A percentile compares a stretch with the other conserved stretches of the same genome.
Evolutionary conservation across 2,113 vertebrate genomes (phyloP).

Genomic region (Danio rerio): GRCz12tu NC_133196.1:31952001-31952500

Average conservation of each 20-base stretch:
- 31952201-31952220: not conserved
- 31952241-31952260: not conserved
- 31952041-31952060: not conserved
- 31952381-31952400: too few species aligned
- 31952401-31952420: too few species aligned
- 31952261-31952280: not conserved
- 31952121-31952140: not conserved
- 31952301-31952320: not conserved
- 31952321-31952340: too few species aligned
- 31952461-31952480: too few species aligned
- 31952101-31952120: not conserved
- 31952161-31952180: not conserved
- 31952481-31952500: too few species aligned
- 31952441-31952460: too few species aligned
- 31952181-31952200: not conserved
- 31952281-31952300: not conserved
- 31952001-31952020: not conserved
- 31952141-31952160: not conserved
- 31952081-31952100: not conserved
- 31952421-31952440: too few species aligned
- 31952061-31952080: not conserved
- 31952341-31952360: too few species aligned
- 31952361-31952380: too few species aligned
- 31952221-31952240: not conserved
- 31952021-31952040: not conserved